phyloP scores from a whole-genome alignment of 2,797 vertebrate genomes.

The Acanthiza pusilla region DNA sequence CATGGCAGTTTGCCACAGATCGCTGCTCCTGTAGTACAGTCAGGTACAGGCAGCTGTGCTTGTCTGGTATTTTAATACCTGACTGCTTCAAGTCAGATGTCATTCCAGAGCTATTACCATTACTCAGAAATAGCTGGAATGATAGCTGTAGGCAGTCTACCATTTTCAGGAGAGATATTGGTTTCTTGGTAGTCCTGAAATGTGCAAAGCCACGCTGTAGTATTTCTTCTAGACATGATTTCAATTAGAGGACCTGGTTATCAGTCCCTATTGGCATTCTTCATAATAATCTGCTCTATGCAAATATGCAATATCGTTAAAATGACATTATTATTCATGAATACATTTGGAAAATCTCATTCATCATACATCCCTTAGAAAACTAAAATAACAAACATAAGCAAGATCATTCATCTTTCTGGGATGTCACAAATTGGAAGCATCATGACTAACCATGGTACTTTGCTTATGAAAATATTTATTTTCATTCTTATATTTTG shows the following conservation, averaged over 20 bases:
- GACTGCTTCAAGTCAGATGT: conserved; percentile 64
- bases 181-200: conserved; percentile 31
- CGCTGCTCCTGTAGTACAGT: conserved; percentile 45
- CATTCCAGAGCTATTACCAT: conserved; percentile 65
- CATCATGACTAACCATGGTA: conserved; percentile 23
- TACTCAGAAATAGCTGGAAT: conserved; percentile 54
- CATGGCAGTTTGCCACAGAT: conserved; percentile 31
- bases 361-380: conserved; percentile 40
- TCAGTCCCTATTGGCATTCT: conserved; percentile 28
- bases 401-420: conserved; percentile 14
- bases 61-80: conserved; percentile 72
- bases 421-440: conserved; percentile 46
- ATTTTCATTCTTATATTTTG: conserved; percentile 19
- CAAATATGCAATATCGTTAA: conserved; percentile 44
- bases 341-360: conserved; percentile 50
- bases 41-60: conserved; percentile 41
- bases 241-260: conserved; percentile 32
- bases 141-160: conserved; percentile 57
- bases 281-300: conserved; percentile 16
- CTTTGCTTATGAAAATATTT: conserved; percentile 62
- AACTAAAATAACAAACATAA: conserved; percentile 61
- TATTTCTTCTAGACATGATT: conserved; percentile 45
- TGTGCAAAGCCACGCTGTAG: neutral
- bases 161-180: conserved; percentile 49
- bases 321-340: conserved; percentile 53